Evolutionary conservation across 1,140 invertebrate genomes (phyloP), one percentile per base, ranked within the genome.

Genomic region (Alviniconcha marisindica): DNA sequence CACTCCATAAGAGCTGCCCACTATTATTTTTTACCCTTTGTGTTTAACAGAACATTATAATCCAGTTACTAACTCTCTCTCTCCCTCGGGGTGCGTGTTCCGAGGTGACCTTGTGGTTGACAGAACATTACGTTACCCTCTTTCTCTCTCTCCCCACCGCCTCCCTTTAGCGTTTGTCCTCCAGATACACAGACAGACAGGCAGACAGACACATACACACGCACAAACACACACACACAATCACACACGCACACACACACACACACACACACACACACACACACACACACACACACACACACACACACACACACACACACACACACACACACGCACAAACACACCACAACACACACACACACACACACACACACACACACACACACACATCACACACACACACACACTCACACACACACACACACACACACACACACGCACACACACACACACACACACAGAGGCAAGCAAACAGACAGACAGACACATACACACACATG

Each of bases 391-490:
- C 44, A 18, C 44, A n/a, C 60, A 63, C 28, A n/a, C 60, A 63
- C 60, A 63, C 21, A 63, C 28, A 31, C 28, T 5, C 24, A 63
- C 60, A 63, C 60, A 24, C 21, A 24, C 10, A 60, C 56, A 60
- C n/a, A 60, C 56, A 60, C 56, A 60, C 18, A 60, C n/a, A 60
- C 56, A 60, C 56, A 60, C 18, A 60, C 24, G 24, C 56, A 60
- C n/a, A 28, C 56, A 60, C 5, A 33, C 63, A 38, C 63, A 38
- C 33, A 15, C 31, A 33, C 36, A 83, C 44, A 7, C 44, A 54
- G n/a, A 56, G 28, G 40, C n/a, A 79, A 56, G 38, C 18, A 77
- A 54, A 77, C 44, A 63, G 73, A 63, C 44, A 63, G 14, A 60
- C 15, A 76, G 44, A 48, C 18, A 63, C 60, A 10, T 63, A 12